Evolutionary conservation across 2,888 invertebrate species (phyloP), one percentile per base, ranked within the genome.

Genomic region (Noctua comes): DNA sequence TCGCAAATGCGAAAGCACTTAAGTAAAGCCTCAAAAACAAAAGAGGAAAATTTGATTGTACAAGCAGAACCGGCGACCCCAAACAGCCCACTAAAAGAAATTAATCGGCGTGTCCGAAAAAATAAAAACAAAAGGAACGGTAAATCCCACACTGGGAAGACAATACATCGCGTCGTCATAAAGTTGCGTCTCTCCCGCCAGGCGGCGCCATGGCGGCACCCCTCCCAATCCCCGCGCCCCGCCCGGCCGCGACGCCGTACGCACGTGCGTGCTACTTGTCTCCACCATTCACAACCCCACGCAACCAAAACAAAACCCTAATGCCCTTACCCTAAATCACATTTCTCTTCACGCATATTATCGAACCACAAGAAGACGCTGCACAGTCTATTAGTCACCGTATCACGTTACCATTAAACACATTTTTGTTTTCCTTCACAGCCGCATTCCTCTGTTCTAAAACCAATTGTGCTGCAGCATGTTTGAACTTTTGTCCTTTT

Each of bases 401-500:
- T 96, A 95, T 93, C 91, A 85, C 94, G 91, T 93, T 92, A 93
- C 91, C 91, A 92, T 94, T 94, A 93, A 95, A 94, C 91, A 92
- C 94, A 94, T 93, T 95, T 88, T 95, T 94, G 91, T 93, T 92
- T 93, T 92, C 91, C 88, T 90, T 89, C 86, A 84, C 86, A 84
- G 88, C 89, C 92, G 88, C 94, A 96, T 96, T 95, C 94, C 92
- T 90, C 87, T 89, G 89, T 90, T 92, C 91, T 89, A 86, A 93
- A 91, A 92, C 92, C 93, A 94, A 94, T 93, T 93, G 93, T 93
- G 93, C 92, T 92, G 94, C 94, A 93, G 93, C 93, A 93, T 93
- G 94, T 94, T 95, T 96, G 95, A 96, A 96, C 96, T 96, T 95
- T 96, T 94, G 94, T 90, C 93, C 94, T 95, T 95, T 95, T 96